Evolutionary conservation across 1,140 invertebrate species (phyloP), one percentile per base, ranked within the genome.

Genomic region (Euwallacea similis): DNA sequence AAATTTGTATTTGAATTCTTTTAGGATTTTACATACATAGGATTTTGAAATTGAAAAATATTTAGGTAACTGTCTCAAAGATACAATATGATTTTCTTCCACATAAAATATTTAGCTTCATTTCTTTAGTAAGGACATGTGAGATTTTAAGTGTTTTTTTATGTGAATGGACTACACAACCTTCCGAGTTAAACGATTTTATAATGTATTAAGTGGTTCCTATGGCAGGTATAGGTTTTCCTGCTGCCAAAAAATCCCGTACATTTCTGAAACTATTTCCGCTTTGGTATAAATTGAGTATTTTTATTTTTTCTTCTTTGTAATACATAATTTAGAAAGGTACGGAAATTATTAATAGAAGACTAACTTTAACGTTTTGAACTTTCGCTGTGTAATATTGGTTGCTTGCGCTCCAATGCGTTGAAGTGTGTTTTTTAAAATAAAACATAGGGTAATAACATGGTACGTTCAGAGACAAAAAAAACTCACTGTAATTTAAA

Each of bases 1-100:
- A 15, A 13, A 8, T 55, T 55, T 55, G 53, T 55, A 55, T 55
- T 55, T 55, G 53, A 55, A 55, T 13, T 55, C 53, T 55, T 55
- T 55, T 55, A 55, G 53, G 15, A 16, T 55, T 55, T 55, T 55
- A 11, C 53, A 0, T 11, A 55, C 53, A 11, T 8, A 55, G 15
- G 13, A 15, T 55, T 55, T 55, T 55, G 53, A 55, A 55, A 55
- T 55, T 55, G 53, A 8, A 55, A 55, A 55, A 15, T 55, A 15
- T 55, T 55, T 13, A 55, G 0, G 7, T 15, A 55, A 7, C 15
- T 55, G 53, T 16, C 15, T 55, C 53, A 55, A 55, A 55, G 53
- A 55, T 55, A 15, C 53, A n/a, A 0, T 55, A 16, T 55, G 53
- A 55, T 11, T 55, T 55, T 55, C 53, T 55, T 55, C 53, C 9